A percentile compares a stretch with the other conserved stretches of the same genome.
These are phyloP conservation scores for Drosophila insularis DNA, from an alignment of 1,140 invertebrate species.

Conservation along the genomic window DNA sequence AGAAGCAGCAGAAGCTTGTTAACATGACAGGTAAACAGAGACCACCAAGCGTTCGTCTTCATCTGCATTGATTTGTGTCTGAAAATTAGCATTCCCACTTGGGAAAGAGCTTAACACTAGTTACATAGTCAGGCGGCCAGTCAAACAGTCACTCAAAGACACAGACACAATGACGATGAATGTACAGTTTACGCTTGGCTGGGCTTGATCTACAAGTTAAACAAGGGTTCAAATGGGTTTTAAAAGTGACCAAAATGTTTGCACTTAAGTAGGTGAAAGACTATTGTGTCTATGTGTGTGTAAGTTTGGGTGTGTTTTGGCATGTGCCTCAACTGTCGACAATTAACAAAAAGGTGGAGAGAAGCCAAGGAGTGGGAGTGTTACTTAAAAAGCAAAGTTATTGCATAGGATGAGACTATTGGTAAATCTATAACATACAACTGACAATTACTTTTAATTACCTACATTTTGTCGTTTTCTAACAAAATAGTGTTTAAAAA, in stretches of 20 bases:
- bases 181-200: slow-evolving; percentile 67
- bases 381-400: background rate
- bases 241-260: slow-evolving; percentile 71
- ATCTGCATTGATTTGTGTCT: slow-evolving; percentile 51
- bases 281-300: slow-evolving; percentile 52
- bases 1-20: slow-evolving; percentile 32
- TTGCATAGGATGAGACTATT: background rate
- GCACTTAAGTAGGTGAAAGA: slow-evolving; percentile 5
- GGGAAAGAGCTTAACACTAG: slow-evolving; percentile 22
- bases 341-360: slow-evolving; percentile 30
- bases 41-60: slow-evolving; percentile 29
- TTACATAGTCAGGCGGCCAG: slow-evolving; percentile 4
- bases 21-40: slow-evolving; percentile 58
- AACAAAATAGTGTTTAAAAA: no score
- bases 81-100: slow-evolving; percentile 61
- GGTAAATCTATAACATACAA: background rate
- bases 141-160: slow-evolving; percentile 1
- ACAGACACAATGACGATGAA: slow-evolving; percentile 41
- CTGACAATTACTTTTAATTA: background rate
- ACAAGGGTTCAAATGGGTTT: slow-evolving; percentile 58
- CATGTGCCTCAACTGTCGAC: slow-evolving; percentile 39
- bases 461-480: no score
- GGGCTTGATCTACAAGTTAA: slow-evolving; percentile 26
- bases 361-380: slow-evolving; percentile 1
- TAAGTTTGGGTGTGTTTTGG: slow-evolving; percentile 12